A percentile compares a stretch with the other conserved stretches of the same genome.
Evolutionary conservation across 2,888 invertebrate genomes (phyloP).

Genomic region (Agrotis ipsilon): DNA sequence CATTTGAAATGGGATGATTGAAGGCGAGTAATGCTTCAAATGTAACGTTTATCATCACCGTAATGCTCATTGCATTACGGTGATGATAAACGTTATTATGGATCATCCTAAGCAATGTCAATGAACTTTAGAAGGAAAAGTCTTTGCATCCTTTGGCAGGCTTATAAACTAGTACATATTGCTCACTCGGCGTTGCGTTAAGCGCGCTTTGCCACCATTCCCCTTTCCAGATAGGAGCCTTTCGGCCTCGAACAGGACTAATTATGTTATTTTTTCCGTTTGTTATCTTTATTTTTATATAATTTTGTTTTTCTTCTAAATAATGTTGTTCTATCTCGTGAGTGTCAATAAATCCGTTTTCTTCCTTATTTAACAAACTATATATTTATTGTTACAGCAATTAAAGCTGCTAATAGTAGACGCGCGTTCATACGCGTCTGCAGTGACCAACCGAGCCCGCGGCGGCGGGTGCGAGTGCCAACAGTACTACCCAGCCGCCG

Average conservation of each 20-base stretch:
- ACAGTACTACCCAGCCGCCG: conserved; percentile 98
- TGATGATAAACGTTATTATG: too few species aligned
- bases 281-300: too few species aligned
- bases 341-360: too few species aligned
- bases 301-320: too few species aligned
- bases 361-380: neutral
- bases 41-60: conserved; percentile 2
- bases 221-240: too few species aligned
- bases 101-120: conserved; percentile 1
- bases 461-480: conserved; percentile 99
- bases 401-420: conserved; percentile 97
- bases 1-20: neutral
- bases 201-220: too few species aligned
- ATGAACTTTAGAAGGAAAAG: conserved; percentile 39
- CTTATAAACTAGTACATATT: too few species aligned
- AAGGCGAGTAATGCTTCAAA: neutral
- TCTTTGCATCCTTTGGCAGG: neutral
- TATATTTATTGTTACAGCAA: conserved; percentile 84
- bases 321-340: too few species aligned
- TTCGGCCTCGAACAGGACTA: too few species aligned
- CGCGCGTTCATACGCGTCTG: conserved; percentile 98
- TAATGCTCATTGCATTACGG: neutral
- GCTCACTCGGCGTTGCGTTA: too few species aligned
- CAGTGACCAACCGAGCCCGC: conserved; percentile 98
- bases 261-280: too few species aligned